Percentiles rank a stretch among this genome's conserved stretches.
Conservation (phyloP, 2,797 vertebrate species). For the Typhlichthys subterraneus region DNA sequence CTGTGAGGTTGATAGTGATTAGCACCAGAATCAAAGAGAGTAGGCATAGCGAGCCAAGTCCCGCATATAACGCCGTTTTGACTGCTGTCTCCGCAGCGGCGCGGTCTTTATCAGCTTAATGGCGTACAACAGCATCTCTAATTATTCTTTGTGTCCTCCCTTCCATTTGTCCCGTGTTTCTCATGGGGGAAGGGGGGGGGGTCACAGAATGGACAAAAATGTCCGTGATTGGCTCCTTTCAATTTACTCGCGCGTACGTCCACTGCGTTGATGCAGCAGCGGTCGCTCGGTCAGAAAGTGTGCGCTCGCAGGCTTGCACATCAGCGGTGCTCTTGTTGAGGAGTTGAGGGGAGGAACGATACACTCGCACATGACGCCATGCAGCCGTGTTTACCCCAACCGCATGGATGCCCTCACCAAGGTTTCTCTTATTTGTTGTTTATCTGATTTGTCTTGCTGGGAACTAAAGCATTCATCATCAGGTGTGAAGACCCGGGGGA, state of each 20-base stretch:
- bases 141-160: conserved; percentile 41
- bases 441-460: not conserved
- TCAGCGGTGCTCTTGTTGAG: conserved; percentile 45
- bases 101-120: conserved; percentile 46
- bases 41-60: not conserved
- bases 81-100: conserved; percentile 8
- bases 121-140: conserved; percentile 37
- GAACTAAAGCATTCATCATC: conserved; percentile 8
- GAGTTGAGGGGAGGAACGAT: conserved; percentile 47
- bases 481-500: conserved; percentile 3
- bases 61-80: conserved; percentile 38
- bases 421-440: conserved; percentile 12
- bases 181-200: conserved; percentile 24
- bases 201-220: conserved; percentile 46
- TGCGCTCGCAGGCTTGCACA: conserved; percentile 26
- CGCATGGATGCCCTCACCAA: not conserved
- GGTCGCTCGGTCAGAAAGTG: conserved; percentile 40
- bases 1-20: conserved; percentile 20
- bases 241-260: conserved; percentile 38
- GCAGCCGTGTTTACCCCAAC: conserved; percentile 8
- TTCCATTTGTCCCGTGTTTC: conserved; percentile 50
- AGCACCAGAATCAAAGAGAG: conserved; percentile 21
- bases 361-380: conserved; percentile 17
- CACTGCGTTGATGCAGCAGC: conserved; percentile 41
- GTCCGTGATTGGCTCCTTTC: conserved; percentile 57